phyloP scores from a whole-genome alignment of 2,888 invertebrate species.

The Drosophila setosimentum region DNA sequence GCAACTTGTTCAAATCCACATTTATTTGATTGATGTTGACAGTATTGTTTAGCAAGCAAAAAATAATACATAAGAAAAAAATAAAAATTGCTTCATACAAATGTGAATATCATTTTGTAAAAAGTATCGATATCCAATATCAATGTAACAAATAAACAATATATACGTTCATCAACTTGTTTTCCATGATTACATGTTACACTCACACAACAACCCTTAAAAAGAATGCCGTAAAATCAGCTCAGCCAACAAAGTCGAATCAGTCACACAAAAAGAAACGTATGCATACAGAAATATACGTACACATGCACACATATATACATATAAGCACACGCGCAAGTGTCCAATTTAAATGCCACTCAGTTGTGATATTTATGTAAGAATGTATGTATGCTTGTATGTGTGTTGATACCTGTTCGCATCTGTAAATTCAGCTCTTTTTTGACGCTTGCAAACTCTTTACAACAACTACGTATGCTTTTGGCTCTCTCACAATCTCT shows the following conservation, averaged over 20 bases:
- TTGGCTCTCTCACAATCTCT: conserved; percentile 69
- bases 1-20: not conserved
- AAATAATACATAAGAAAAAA: not conserved
- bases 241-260: conserved; percentile 56
- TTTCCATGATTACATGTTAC: conserved; percentile 32
- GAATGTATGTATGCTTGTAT: conserved; percentile 16
- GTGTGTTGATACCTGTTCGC: conserved; percentile 59
- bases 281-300: conserved; percentile 8
- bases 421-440: conserved; percentile 56
- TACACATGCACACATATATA: too few species aligned
- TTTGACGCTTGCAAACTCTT: conserved; percentile 38
- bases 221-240: conserved; percentile 52
- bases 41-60: not conserved
- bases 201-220: conserved; percentile 27
- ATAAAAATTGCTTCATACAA: not conserved
- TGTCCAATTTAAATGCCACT: conserved; percentile 50
- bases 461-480: conserved; percentile 22
- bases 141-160: not conserved
- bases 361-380: not conserved
- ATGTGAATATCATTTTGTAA: not conserved
- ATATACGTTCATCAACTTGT: conserved; percentile 9
- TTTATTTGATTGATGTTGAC: not conserved
- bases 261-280: conserved; percentile 15
- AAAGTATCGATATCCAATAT: conserved; percentile 1
- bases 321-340: conserved; percentile 27